Evolutionary conservation across 2,888 invertebrate genomes (phyloP).

Genomic region (Apoderus coryli): DNA sequence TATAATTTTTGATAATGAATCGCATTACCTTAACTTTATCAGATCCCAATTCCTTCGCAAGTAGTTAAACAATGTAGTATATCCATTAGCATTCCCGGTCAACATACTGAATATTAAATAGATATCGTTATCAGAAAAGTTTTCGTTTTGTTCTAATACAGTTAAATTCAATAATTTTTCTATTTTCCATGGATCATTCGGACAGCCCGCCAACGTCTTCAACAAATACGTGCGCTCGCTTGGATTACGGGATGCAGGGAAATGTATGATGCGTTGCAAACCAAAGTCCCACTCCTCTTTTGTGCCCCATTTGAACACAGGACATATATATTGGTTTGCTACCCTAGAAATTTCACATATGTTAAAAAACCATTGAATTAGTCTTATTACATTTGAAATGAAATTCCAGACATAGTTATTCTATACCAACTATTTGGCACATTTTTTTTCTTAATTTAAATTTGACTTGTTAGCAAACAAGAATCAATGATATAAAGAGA

Average conservation of each 20-base stretch:
- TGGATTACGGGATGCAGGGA: constrained; percentile 53
- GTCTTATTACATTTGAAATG: too few species aligned
- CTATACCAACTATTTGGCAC: too few species aligned
- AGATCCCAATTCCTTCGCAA: constrained; percentile 53
- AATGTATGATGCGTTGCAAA: constrained; percentile 58
- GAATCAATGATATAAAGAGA: too few species aligned
- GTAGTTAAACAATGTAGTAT: constrained; percentile 57
- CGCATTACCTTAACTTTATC: constrained; percentile 47
- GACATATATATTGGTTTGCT: constrained; percentile 61
- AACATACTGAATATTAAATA: constrained; percentile 63
- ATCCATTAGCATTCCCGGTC: constrained; percentile 54
- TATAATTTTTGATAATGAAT: too few species aligned
- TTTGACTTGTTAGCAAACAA: too few species aligned
- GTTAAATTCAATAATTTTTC: constrained; percentile 50
- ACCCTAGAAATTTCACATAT: constrained; percentile 46
- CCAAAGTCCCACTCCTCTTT: constrained; percentile 73
- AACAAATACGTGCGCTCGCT: constrained; percentile 64
- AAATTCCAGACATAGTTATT: too few species aligned
- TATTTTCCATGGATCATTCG: constrained; percentile 55
- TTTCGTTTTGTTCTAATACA: constrained; percentile 50
- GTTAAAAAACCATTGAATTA: too few species aligned
- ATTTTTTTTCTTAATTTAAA: too few species aligned
- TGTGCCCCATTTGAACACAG: constrained; percentile 71
- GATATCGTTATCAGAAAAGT: constrained; percentile 63
- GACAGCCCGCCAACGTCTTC: constrained; percentile 67